These are phyloP conservation scores for Actinopyga echinites DNA, from an alignment of 53 echinoderm and acorn worm genomes.

Conservation along the genomic window DNA sequence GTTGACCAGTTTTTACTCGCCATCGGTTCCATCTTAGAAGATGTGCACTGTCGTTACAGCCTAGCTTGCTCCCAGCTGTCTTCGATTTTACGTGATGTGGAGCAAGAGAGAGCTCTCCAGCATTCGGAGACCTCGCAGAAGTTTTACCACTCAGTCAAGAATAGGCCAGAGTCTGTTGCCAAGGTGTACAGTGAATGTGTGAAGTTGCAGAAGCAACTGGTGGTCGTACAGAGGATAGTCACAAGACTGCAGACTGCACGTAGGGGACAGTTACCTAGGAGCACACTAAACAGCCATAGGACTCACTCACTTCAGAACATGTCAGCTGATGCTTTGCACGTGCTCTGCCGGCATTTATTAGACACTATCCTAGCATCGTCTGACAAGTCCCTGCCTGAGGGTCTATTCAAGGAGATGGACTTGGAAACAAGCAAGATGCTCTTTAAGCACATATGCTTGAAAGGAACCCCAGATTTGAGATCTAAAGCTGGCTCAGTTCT, in stretches of 20 bases:
- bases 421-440: conserved; percentile 84
- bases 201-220: conserved; percentile 81
- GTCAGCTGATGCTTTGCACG: conserved; percentile 78
- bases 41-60: conserved; percentile 92
- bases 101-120: conserved; percentile 37
- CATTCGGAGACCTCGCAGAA: conserved; percentile 25
- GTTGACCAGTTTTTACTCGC: conserved; percentile 82
- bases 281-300: conserved; percentile 41
- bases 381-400: conserved; percentile 41
- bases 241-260: conserved; percentile 53
- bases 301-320: conserved; percentile 62
- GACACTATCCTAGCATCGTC: conserved; percentile 78
- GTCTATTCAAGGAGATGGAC: conserved; percentile 67
- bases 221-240: conserved; percentile 75
- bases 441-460: conserved; percentile 90
- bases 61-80: conserved; percentile 83
- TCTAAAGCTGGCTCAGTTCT: conserved; percentile 76
- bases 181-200: conserved; percentile 81
- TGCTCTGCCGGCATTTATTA: conserved; percentile 85
- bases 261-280: background rate
- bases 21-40: conserved; percentile 79
- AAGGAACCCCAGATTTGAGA: conserved; percentile 83
- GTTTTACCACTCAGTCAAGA: conserved; percentile 26
- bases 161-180: conserved; percentile 61
- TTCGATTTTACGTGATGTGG: conserved; percentile 60